phyloP scores from a whole-genome alignment of 2,797 vertebrate species.

The Paratrypauchen microcephalus region DNA sequence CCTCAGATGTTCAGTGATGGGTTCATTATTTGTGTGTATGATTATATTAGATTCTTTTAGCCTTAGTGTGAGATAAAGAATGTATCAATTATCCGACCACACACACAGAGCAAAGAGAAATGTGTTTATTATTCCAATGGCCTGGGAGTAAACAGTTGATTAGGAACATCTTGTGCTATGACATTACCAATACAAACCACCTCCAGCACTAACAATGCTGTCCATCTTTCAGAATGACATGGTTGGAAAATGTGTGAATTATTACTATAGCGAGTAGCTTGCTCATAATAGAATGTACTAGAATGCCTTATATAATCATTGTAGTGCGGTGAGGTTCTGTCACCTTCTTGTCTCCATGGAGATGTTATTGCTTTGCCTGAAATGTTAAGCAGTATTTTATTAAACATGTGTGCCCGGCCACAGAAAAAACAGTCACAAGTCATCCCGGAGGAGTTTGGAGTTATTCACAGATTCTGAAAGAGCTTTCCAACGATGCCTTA shows the following conservation, averaged over 20 bases:
- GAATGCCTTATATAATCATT: too few species aligned
- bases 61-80: constrained; percentile 23
- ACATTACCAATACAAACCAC: neutral
- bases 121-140: constrained; percentile 40
- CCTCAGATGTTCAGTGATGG: constrained; percentile 21
- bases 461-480: too few species aligned
- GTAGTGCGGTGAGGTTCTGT: too few species aligned
- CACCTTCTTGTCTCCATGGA: too few species aligned
- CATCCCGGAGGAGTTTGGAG: too few species aligned
- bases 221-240: constrained; percentile 24
- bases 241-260: neutral
- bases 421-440: too few species aligned
- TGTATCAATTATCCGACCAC: constrained; percentile 39
- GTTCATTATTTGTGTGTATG: constrained; percentile 16
- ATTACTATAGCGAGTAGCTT: too few species aligned
- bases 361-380: too few species aligned
- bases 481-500: too few species aligned
- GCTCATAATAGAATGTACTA: too few species aligned
- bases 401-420: too few species aligned
- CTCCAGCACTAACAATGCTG: neutral
- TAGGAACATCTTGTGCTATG: constrained; percentile 29
- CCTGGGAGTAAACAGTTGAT: constrained; percentile 50
- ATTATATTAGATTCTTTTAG: constrained; percentile 28
- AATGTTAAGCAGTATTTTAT: too few species aligned
- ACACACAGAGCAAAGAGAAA: constrained; percentile 34